phyloP scores from a whole-genome alignment of 2,797 vertebrate genomes.

The Phalanger gymnotis region DNA sequence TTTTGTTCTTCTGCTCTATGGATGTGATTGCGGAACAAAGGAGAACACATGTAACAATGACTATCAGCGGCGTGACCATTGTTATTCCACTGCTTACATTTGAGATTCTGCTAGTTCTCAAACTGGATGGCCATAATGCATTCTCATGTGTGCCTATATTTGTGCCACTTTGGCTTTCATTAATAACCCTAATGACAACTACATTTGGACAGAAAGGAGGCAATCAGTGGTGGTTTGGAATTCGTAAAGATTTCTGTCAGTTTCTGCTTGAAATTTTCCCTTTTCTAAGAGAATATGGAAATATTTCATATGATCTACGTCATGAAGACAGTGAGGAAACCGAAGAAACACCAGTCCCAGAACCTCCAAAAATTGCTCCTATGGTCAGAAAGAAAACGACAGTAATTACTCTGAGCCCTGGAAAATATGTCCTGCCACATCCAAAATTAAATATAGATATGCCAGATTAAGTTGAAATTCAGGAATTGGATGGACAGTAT shows the following conservation, averaged over 20 bases:
- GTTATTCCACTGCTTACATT: constrained; percentile 96
- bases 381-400: constrained; percentile 98
- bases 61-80: constrained; percentile 98
- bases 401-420: constrained; percentile 97
- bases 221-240: constrained; percentile 99
- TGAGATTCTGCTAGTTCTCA: constrained; percentile 95
- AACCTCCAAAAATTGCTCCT: constrained; percentile 96
- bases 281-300: constrained; percentile 96
- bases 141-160: constrained; percentile 97
- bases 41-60: constrained; percentile 98
- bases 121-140: constrained; percentile 93
- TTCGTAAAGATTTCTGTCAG: constrained; percentile 99
- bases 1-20: constrained; percentile 96
- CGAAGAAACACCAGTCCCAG: constrained; percentile 92
- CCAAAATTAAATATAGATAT: constrained; percentile 98
- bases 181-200: constrained; percentile 98
- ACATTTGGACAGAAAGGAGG: constrained; percentile 99
- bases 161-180: constrained; percentile 96
- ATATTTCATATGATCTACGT: constrained; percentile 97
- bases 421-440: constrained; percentile 95
- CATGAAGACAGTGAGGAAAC: constrained; percentile 94
- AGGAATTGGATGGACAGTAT: neutral
- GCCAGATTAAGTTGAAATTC: constrained; percentile 90
- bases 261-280: constrained; percentile 98
- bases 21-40: constrained; percentile 98